Evolutionary conservation across 2,888 invertebrate species (phyloP), one percentile per base, ranked within the genome.

Genomic region (Aphidoletes aphidimyza): DNA sequence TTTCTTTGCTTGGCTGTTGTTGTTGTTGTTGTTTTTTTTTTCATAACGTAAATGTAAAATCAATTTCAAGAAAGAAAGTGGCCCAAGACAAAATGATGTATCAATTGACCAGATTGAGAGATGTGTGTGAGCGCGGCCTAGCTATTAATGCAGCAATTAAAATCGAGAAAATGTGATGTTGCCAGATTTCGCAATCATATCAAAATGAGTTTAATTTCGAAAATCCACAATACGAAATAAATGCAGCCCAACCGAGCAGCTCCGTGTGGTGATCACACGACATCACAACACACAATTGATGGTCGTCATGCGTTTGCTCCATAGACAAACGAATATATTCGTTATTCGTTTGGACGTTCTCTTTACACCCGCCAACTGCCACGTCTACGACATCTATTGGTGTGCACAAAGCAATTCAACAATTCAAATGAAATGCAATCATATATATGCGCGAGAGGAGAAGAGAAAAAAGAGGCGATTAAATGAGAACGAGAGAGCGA

Each of bases 111-210:
- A 42, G 42, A 42, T 42, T 14, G 42, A 47, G 39, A 39, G 39
- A 39, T n/a, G n/a, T n/a, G 11, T 39, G 39, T 8, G 39, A 39
- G 11, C 11, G 11, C 5, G 11, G 19, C 6, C 54, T n/a, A n/a
- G 26, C 14, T 69, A 69, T 26, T 54, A 22, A 54, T 2, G 69
- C 30, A 69, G 69, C 69, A 69, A 69, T 69, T 69, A 69, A 69
- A 19, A 69, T 26, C 0, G 69, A 30, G 17, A 69, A n/a, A 69
- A 69, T 69, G 69, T 69, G 30, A 69, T 17, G 69, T 69, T 69
- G 69, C 69, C 69, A 69, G 69, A 69, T 69, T 69, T 69, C 69
- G 34, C 69, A 69, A 69, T 69, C 69, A 69, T 69, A 30, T 69
- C 30, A 69, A 9, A 69, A n/a, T n/a, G n/a, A 30, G 30, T 69